phyloP scores from a whole-genome alignment of 2,797 vertebrate genomes.

The Muscicapa striata region DNA sequence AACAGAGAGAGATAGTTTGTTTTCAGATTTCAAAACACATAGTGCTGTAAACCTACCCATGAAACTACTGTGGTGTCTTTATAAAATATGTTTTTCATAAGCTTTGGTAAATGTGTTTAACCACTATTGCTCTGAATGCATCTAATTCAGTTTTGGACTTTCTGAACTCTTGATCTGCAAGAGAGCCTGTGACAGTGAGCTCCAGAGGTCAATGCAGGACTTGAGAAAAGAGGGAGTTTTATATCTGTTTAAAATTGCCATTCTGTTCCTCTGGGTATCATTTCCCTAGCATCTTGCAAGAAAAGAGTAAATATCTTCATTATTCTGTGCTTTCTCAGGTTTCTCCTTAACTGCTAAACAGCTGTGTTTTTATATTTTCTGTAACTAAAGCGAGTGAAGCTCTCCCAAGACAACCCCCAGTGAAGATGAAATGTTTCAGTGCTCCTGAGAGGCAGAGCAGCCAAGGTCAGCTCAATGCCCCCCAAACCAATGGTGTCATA shows the following conservation, averaged over 20 bases:
- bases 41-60: background rate
- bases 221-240: background rate
- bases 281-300: conserved; percentile 29
- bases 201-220: conserved; percentile 19
- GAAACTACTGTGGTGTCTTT: background rate
- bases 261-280: conserved; percentile 17
- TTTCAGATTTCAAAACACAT: conserved; percentile 11
- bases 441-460: conserved; percentile 28
- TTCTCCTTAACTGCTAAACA: conserved; percentile 52
- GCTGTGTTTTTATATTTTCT: conserved; percentile 50
- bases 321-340: conserved; percentile 45
- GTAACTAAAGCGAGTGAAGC: conserved; percentile 46
- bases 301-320: conserved; percentile 61
- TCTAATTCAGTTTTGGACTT: conserved; percentile 13
- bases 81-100: conserved; percentile 40
- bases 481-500: background rate
- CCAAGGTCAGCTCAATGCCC: conserved; percentile 38
- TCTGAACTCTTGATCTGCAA: background rate
- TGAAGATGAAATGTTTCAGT: background rate
- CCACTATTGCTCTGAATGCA: background rate
- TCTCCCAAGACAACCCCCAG: background rate
- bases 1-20: background rate
- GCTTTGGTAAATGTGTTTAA: conserved; percentile 8
- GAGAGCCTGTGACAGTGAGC: background rate
- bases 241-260: conserved; percentile 12